These are phyloP conservation scores for Bradypodion ventrale DNA, from an alignment of 2,797 vertebrate species.

Conservation along the genomic window DNA sequence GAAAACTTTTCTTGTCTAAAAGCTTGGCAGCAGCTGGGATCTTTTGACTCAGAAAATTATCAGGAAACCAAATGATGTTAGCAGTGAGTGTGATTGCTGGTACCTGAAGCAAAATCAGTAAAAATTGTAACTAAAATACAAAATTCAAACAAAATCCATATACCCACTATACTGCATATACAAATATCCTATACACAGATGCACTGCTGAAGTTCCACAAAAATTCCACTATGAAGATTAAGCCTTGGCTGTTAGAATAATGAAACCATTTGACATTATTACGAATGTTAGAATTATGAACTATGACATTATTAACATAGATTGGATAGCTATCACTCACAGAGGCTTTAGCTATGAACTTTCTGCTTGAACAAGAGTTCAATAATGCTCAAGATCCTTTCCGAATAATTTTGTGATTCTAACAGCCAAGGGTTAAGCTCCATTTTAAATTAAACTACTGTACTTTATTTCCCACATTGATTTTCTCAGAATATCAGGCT, in stretches of 20 bases:
- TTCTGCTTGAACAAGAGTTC: no score
- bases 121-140: neutral
- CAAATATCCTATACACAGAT: neutral
- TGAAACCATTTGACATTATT: no score
- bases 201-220: neutral
- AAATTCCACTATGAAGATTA: no score
- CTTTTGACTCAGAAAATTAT: constrained; percentile 89
- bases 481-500: neutral
- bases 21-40: constrained; percentile 91
- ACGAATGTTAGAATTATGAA: no score
- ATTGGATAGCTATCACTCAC: no score
- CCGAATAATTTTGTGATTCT: no score
- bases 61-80: constrained; percentile 97
- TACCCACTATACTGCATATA: neutral
- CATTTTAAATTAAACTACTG: neutral
- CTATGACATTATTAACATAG: no score
- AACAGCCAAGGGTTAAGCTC: neutral
- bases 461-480: neutral
- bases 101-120: constrained; percentile 75
- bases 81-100: constrained; percentile 93
- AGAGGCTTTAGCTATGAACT: no score
- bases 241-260: no score
- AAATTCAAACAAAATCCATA: neutral
- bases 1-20: constrained; percentile 93
- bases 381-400: no score